Conservation (phyloP, 2,888 invertebrate species). For the Ashinkailepas kermadecensis region DNA sequence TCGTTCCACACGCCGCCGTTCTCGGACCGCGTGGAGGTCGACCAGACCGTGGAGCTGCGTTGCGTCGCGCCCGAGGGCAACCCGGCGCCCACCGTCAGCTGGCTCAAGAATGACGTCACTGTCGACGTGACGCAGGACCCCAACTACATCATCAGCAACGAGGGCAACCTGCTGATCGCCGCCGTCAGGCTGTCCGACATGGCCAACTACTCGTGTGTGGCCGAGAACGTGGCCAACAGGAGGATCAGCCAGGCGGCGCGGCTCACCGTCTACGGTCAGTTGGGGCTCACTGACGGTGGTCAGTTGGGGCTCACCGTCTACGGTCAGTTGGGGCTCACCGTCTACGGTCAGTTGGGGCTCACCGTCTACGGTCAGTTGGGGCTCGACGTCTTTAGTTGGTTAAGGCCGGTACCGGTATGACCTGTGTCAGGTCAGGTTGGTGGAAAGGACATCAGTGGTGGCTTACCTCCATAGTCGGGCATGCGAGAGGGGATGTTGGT, state of each 20-base stretch:
- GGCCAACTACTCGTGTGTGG: constrained; percentile 93
- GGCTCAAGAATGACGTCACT: constrained; percentile 65
- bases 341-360: too few species aligned
- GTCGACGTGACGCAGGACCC: constrained; percentile 53
- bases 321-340: too few species aligned
- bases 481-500: too few species aligned
- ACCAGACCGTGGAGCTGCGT: constrained; percentile 71
- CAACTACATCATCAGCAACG: constrained; percentile 65
- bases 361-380: not conserved
- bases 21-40: constrained; percentile 69
- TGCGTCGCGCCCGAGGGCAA: constrained; percentile 82
- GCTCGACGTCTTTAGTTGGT: too few species aligned
- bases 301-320: too few species aligned
- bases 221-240: constrained; percentile 82
- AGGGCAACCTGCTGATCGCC: constrained; percentile 67
- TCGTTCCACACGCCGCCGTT: constrained; percentile 78
- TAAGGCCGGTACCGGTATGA: too few species aligned
- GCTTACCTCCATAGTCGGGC: too few species aligned
- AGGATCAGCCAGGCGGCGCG: constrained; percentile 75
- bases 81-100: constrained; percentile 72
- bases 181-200: constrained; percentile 80
- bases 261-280: constrained; percentile 84
- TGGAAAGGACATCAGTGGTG: too few species aligned
- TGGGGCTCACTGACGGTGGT: too few species aligned
- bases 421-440: too few species aligned